A percentile compares a stretch with the other conserved stretches of the same genome.
phyloP scores from a whole-genome alignment of 1,140 invertebrate genomes.

The Branchinecta lindahli region DNA sequence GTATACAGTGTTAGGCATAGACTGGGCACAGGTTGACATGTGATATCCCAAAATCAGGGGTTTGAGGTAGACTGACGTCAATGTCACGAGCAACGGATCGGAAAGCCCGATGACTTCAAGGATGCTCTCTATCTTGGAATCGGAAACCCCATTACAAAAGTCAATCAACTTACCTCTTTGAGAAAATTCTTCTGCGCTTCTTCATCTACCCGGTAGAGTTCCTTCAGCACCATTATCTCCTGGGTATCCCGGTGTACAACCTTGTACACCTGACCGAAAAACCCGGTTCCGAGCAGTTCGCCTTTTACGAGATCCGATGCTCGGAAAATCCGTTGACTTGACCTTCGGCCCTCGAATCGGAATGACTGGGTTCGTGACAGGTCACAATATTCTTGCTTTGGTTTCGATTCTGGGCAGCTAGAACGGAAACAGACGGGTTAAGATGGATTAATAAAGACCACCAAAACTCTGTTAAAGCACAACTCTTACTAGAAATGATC shows the following conservation, averaged over 20 bases:
- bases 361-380: conserved; percentile 72
- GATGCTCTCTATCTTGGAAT: no score
- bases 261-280: conserved; percentile 72
- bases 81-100: no score
- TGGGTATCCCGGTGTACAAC: conserved; percentile 75
- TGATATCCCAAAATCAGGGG: no score
- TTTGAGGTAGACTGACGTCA: no score
- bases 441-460: no score
- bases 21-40: no score
- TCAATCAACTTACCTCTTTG: conserved; percentile 74
- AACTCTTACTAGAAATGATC: no score
- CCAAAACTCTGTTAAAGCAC: no score
- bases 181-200: conserved; percentile 84
- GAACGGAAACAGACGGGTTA: conserved; percentile 9
- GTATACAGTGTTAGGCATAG: no score
- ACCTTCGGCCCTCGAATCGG: conserved; percentile 44
- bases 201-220: conserved; percentile 80
- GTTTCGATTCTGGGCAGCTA: conserved; percentile 17
- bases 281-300: conserved; percentile 75
- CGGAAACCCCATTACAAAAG: no score
- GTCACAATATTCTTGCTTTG: conserved; percentile 38
- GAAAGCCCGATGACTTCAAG: no score
- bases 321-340: conserved; percentile 67
- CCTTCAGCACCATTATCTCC: conserved; percentile 89
- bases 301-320: conserved; percentile 75